phyloP scores from a whole-genome alignment of 1,140 invertebrate species.

The Tribolium castaneum region DNA sequence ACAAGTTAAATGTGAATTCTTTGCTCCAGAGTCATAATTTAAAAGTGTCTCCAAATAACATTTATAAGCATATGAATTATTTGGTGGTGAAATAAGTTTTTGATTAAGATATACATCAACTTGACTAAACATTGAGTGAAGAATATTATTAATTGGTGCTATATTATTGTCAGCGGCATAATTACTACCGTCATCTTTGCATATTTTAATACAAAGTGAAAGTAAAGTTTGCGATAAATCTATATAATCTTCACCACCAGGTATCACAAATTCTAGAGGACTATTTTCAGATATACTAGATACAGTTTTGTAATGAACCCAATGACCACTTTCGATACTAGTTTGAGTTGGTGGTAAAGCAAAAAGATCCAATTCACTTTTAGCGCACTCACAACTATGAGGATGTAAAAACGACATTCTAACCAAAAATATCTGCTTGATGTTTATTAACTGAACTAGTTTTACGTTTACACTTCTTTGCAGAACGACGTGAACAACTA shows the following conservation, averaged over 20 bases:
- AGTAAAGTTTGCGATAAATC: not conserved
- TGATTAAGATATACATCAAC: not conserved
- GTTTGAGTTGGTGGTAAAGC: conserved; percentile 63
- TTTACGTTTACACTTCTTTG: not conserved
- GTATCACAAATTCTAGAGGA: conserved; percentile 56
- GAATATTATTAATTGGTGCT: no score
- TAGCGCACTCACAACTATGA: conserved; percentile 55
- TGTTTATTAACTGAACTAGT: no score
- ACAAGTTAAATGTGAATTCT: not conserved
- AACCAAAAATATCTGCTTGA: not conserved
- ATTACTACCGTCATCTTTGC: not conserved
- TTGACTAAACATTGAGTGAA: not conserved
- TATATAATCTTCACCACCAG: not conserved
- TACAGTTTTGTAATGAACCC: conserved; percentile 63
- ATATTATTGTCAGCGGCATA: not conserved
- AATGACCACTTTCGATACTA: conserved; percentile 59
- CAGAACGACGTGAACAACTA: no score
- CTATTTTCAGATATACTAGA: conserved; percentile 60
- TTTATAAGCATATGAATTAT: not conserved
- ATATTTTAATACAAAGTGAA: not conserved
- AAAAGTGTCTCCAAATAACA: not conserved
- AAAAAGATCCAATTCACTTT: conserved; percentile 65
- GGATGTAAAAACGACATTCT: conserved; percentile 37
- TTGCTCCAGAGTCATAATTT: not conserved
- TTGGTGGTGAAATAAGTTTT: not conserved